phyloP scores from a whole-genome alignment of 2,888 invertebrate species.

The Lasioglossum villosulum region DNA sequence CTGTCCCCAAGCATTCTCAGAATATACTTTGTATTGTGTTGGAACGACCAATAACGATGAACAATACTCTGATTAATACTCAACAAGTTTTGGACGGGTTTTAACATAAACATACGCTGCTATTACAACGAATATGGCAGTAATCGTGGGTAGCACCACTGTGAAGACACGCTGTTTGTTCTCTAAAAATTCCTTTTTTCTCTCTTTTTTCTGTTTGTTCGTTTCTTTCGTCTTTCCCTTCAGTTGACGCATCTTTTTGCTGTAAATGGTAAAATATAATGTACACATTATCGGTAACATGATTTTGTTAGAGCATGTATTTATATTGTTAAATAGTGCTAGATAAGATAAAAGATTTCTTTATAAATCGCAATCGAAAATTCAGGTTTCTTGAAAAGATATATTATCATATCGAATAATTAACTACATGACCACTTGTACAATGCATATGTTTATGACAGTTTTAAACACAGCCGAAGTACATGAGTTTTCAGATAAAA shows the following conservation, averaged over 20 bases:
- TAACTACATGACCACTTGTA: slow-evolving; percentile 12
- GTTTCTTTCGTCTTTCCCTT: slow-evolving; percentile 94
- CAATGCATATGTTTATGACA: slow-evolving; percentile 57
- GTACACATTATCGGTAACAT: neutral
- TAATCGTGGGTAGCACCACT: slow-evolving; percentile 90
- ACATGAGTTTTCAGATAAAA: slow-evolving; percentile 25
- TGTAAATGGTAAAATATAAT: slow-evolving; percentile 29
- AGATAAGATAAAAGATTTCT: neutral
- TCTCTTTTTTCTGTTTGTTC: slow-evolving; percentile 92
- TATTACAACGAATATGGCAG: slow-evolving; percentile 89
- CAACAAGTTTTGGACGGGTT: slow-evolving; percentile 88
- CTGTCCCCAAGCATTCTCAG: slow-evolving; percentile 54
- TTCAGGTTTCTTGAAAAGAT: neutral
- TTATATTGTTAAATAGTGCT: neutral
- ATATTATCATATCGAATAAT: neutral
- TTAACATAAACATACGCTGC: slow-evolving; percentile 92
- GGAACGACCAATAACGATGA: slow-evolving; percentile 35
- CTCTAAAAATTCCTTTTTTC: slow-evolving; percentile 93
- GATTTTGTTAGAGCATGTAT: neutral
- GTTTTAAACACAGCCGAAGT: slow-evolving; percentile 39
- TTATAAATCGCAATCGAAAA: neutral
- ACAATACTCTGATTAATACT: slow-evolving; percentile 73
- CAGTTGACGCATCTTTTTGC: slow-evolving; percentile 89
- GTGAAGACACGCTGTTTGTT: slow-evolving; percentile 92
- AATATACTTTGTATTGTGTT: slow-evolving; percentile 31